Base-by-base conservation (phyloP, 2,113 vertebrate genomes). In the Tetrax tetrax region DNA sequence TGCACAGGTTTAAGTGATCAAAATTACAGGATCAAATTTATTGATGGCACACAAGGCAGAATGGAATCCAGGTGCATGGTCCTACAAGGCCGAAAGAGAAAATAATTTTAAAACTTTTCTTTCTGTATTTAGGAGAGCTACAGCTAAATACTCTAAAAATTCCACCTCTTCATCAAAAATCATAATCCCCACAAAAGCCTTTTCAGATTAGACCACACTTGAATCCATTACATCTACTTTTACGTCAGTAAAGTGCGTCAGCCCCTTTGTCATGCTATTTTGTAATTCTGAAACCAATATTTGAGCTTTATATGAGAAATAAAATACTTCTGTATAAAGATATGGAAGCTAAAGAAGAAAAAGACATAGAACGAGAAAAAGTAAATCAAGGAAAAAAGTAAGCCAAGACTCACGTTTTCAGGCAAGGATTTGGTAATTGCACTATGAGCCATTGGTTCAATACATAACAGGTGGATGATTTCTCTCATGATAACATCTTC, bases 391-490 rank as follows among this genome's bases (percentile, higher is more conserved):
- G 10, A 35, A 83, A 88, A 53, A 74, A 56, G 35, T 15, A 83
- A 86, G 80, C 33, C 13, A 61, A 51, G 22, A 96, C 99, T 98
- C 97, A 99, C 99, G 13, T 99, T 99, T 95, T 99, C 99, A 45
- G 99, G 99, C 78, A 99, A 98, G 87, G 98, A 98, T 97, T 99
- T 99, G 81, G 98, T 98, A 98, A 99, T 98, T 74, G 98, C 98
- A 96, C 99, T 99, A 78, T 99, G 99, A 96, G 99, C 99, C 99
- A 99, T 99, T 71, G 99, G 99, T 93, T 99, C 99, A 96, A 99
- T 99, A 96, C 99, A 99, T 56, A 99, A 98, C 65, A 99, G 98
- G 93, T 99, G 99, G 92, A 99, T 98, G 47, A 99, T 99, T 97
- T 99, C 99, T 96, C 99, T 98, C 98, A 99, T 99, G 10, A 96